These are phyloP conservation scores for Siphlonurus alternatus DNA, from an alignment of 2,888 invertebrate genomes.

Conservation along the genomic window DNA sequence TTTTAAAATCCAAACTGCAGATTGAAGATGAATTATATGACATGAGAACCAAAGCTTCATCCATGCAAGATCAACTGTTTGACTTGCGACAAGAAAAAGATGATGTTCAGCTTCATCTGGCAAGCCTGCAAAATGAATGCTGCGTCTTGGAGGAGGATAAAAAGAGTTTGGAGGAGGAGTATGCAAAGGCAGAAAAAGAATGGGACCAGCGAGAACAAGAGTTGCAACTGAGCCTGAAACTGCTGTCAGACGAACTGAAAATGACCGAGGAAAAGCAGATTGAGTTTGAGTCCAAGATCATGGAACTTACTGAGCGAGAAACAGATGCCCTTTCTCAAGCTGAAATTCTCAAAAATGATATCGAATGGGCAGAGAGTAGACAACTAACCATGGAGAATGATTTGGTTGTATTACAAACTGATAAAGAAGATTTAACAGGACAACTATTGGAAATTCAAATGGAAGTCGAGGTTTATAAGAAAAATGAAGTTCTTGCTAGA, in stretches of 20 bases:
- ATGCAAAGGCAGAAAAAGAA: not conserved
- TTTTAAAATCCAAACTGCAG: not conserved
- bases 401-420: not conserved
- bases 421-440: not conserved
- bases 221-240: not conserved
- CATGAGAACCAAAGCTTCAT: not conserved
- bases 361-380: not conserved
- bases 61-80: not conserved
- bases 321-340: not conserved
- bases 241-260: not conserved
- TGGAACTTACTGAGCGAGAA: not conserved
- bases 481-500: not conserved
- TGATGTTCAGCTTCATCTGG: not conserved
- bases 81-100: not conserved
- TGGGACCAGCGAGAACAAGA: not conserved
- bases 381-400: not conserved
- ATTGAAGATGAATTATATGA: not conserved
- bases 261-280: not conserved
- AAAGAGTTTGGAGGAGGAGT: not conserved
- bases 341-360: not conserved
- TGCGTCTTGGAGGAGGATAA: not conserved
- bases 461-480: not conserved
- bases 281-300: not conserved
- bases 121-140: not conserved
- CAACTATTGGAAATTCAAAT: not conserved